Conservation (phyloP, 2,113 vertebrate genomes). For the Mus pahari region DNA sequence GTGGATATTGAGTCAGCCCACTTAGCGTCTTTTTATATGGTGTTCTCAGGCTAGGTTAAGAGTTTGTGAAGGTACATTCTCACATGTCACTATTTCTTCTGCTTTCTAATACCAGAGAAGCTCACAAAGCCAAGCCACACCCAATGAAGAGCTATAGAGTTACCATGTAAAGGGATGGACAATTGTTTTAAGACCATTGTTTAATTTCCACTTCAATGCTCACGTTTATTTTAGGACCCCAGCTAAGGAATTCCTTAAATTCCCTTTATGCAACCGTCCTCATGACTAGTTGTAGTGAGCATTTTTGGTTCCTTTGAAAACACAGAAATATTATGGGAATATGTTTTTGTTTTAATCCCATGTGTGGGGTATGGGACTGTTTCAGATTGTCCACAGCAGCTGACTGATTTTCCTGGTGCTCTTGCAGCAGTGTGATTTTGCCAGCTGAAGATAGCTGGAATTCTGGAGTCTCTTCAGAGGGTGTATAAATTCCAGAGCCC, state of each 20-base stretch:
- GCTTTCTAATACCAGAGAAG: not conserved
- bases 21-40: not conserved
- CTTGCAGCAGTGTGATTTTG: not conserved
- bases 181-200: not conserved
- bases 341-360: not conserved
- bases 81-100: not conserved
- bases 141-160: not conserved
- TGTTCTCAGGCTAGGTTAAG: not conserved
- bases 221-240: not conserved
- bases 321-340: not conserved
- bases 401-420: not conserved
- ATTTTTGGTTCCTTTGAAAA: not conserved
- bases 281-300: not conserved
- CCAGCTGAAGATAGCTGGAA: not conserved
- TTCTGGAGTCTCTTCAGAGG: not conserved
- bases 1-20: rapidly evolving
- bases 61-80: not conserved
- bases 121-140: not conserved
- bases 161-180: not conserved
- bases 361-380: not conserved
- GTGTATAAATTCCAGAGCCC: not conserved
- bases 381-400: not conserved
- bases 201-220: not conserved
- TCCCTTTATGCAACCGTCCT: too few relatives aligned
- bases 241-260: not conserved